A percentile compares a stretch with the other conserved stretches of the same genome.
Conservation (phyloP, 2,888 invertebrate species). For the Mythimna ferrago region DNA sequence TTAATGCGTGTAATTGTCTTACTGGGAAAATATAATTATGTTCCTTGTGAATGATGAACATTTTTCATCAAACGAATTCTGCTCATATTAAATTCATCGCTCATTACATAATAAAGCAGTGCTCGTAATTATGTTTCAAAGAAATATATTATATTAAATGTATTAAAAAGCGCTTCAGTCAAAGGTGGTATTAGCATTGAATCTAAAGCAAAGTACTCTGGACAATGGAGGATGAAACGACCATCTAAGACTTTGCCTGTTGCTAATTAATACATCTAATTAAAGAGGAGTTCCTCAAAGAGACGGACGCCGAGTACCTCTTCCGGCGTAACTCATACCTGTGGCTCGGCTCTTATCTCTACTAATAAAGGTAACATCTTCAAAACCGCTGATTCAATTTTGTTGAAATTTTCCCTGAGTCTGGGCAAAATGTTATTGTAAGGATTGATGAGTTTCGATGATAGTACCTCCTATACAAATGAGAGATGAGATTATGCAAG, state of each 20-base stretch:
- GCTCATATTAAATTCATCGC: slow-evolving; percentile 29
- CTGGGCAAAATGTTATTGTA: slow-evolving; percentile 49
- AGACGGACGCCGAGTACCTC: slow-evolving; percentile 43
- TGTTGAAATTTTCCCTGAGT: slow-evolving; percentile 57
- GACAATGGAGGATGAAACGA: slow-evolving; percentile 53
- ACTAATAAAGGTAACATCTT: slow-evolving; percentile 63
- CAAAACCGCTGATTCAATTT: slow-evolving; percentile 65
- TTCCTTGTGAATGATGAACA: slow-evolving; percentile 8
- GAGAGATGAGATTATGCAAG: slow-evolving; percentile 50
- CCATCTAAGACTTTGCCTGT: slow-evolving; percentile 49
- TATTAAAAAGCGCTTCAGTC: slow-evolving; percentile 26
- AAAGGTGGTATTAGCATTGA: slow-evolving; percentile 34
- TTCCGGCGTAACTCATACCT: slow-evolving; percentile 48
- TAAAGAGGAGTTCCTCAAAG: slow-evolving; percentile 63
- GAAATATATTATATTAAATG: slow-evolving; percentile 23
- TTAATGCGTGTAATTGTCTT: slow-evolving; percentile 6
- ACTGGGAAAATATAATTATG: slow-evolving; percentile 2
- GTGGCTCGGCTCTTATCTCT: slow-evolving; percentile 54
- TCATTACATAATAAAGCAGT: slow-evolving; percentile 35
- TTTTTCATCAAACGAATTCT: slow-evolving; percentile 37
- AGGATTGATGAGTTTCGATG: slow-evolving; percentile 61
- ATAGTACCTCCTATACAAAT: slow-evolving; percentile 46
- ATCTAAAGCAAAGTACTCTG: slow-evolving; percentile 35
- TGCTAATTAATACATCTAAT: slow-evolving; percentile 74
- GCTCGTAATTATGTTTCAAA: slow-evolving; percentile 36